Percentiles rank a stretch among this genome's conserved stretches.
These are phyloP conservation scores for Trichonephila clavata DNA, from an alignment of 1,140 invertebrate species.

Conservation along the genomic window DNA sequence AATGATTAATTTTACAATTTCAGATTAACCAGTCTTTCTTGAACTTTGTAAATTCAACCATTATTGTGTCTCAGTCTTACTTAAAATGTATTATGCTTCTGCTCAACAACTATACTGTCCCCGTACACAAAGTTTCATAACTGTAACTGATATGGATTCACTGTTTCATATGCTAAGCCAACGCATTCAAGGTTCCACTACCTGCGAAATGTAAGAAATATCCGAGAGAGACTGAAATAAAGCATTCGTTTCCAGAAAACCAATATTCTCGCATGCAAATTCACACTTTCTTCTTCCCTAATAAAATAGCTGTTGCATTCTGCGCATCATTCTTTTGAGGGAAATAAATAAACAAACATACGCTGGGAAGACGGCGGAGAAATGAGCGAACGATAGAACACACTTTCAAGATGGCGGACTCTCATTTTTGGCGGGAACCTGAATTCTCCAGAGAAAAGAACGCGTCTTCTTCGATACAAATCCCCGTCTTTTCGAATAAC, in stretches of 20 bases:
- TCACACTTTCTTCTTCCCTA: not conserved
- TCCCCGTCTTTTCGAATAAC: slow-evolving; percentile 71
- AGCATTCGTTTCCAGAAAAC: not conserved
- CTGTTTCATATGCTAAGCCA: not conserved
- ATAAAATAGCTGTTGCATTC: slow-evolving; percentile 60
- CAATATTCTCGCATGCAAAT: slow-evolving; percentile 53
- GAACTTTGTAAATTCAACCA: too few relatives aligned
- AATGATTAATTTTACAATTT: too few relatives aligned
- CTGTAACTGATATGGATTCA: not conserved
- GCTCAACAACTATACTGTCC: too few relatives aligned
- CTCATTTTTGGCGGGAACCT: slow-evolving; percentile 59
- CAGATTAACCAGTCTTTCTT: too few relatives aligned
- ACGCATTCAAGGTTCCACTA: too few relatives aligned
- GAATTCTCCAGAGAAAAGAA: slow-evolving; percentile 17
- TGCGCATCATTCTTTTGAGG: not conserved
- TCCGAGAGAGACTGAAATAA: too few relatives aligned
- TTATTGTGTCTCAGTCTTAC: too few relatives aligned
- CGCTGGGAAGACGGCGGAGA: not conserved
- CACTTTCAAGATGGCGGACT: slow-evolving; percentile 30
- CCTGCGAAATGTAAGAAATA: too few relatives aligned
- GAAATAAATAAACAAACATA: not conserved
- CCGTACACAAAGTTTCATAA: too few relatives aligned
- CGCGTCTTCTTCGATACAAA: slow-evolving; percentile 66
- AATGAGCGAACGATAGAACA: slow-evolving; percentile 26
- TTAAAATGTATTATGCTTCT: too few relatives aligned